These are phyloP conservation scores for Eretmocerus hayati DNA, from an alignment of 2,888 invertebrate genomes.

Conservation along the genomic window DNA sequence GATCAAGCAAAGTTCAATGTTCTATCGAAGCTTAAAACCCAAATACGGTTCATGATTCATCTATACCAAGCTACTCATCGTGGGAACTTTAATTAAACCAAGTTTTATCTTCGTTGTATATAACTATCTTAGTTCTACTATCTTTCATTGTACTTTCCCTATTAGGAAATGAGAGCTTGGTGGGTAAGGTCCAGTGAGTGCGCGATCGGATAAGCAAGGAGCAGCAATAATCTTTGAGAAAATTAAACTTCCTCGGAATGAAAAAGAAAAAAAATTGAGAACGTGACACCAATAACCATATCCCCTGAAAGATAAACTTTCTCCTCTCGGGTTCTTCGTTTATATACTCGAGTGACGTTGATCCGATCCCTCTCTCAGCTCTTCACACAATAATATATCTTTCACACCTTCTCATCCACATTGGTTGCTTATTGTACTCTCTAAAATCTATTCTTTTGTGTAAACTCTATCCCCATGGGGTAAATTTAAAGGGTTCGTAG, in stretches of 20 bases:
- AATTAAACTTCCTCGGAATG: not conserved
- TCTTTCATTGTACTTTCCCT: not conserved
- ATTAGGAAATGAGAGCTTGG: not conserved
- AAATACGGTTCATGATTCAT: too few species aligned
- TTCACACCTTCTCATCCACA: not conserved
- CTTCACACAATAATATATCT: too few species aligned
- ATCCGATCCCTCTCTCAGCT: not conserved
- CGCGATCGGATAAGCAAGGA: not conserved
- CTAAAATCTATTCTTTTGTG: not conserved
- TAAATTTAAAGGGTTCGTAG: not conserved
- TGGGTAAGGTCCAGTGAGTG: not conserved
- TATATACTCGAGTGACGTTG: not conserved
- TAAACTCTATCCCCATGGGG: not conserved
- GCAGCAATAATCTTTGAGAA: constrained; percentile 10
- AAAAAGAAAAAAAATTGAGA: constrained; percentile 16
- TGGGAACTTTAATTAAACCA: too few species aligned
- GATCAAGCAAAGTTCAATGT: too few species aligned
- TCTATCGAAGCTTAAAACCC: too few species aligned
- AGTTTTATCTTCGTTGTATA: too few species aligned
- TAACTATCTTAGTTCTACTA: too few species aligned
- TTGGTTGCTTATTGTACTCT: not conserved
- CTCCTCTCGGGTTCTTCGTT: constrained; percentile 4
- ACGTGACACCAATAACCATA: constrained; percentile 18
- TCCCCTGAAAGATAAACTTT: constrained; percentile 20
- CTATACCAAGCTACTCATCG: too few species aligned